Evolutionary conservation across 2,113 vertebrate species (phyloP).

Genomic region (Thalassarche chlororhynchos): DNA sequence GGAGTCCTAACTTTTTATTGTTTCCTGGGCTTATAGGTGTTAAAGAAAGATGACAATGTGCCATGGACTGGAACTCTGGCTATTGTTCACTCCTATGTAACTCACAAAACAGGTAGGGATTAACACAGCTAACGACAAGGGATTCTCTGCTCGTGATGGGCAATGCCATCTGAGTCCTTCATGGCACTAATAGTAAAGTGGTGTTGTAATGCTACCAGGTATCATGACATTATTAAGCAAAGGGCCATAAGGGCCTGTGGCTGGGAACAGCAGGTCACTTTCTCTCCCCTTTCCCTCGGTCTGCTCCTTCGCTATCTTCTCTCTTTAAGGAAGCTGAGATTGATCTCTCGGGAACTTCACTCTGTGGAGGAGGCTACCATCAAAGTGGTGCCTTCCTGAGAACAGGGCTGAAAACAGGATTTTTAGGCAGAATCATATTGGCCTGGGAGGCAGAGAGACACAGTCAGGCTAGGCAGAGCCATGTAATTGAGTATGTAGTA

Average conservation of each 20-base stretch:
- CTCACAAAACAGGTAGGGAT: slow-evolving; percentile 91
- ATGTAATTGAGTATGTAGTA: neutral
- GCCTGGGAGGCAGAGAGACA: neutral
- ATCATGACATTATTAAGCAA: neutral
- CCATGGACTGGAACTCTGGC: slow-evolving; percentile 95
- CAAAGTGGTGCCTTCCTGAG: neutral
- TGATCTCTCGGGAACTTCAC: neutral
- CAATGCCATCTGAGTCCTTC: neutral
- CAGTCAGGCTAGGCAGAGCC: neutral
- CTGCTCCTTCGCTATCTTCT: neutral
- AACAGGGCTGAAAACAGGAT: neutral
- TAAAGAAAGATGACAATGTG: slow-evolving; percentile 90
- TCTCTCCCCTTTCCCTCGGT: neutral
- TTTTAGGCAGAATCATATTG: neutral
- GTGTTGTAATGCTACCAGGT: neutral
- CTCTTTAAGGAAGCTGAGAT: neutral
- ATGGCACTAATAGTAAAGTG: neutral
- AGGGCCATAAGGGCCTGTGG: neutral
- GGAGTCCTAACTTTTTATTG: slow-evolving; percentile 1
- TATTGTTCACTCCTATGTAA: slow-evolving; percentile 92
- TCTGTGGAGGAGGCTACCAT: neutral
- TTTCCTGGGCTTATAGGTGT: slow-evolving; percentile 78
- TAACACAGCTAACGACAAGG: neutral
- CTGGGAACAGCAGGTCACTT: neutral
- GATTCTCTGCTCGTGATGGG: neutral